Evolutionary conservation across 64 coral and sea anemone species (phyloP).

Genomic region (Catalaphyllia jardinei): DNA sequence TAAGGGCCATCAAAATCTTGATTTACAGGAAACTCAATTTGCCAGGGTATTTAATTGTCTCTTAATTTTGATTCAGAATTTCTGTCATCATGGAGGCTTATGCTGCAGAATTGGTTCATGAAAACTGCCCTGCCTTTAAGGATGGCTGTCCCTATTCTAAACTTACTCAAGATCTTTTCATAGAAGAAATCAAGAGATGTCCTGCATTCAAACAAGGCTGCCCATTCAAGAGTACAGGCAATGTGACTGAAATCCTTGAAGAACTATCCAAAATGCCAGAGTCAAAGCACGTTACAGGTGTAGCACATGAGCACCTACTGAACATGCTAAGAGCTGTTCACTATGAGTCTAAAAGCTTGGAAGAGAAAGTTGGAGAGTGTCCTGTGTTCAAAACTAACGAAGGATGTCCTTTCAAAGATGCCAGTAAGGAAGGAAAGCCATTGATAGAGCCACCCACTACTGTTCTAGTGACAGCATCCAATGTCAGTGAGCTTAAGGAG

Average conservation of each 20-base stretch:
- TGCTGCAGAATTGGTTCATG: slow-evolving; percentile 36
- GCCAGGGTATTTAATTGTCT: not conserved
- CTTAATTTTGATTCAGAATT: not conserved
- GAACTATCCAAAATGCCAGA: slow-evolving; percentile 66
- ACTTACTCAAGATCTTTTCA: slow-evolving; percentile 45
- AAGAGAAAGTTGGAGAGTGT: slow-evolving; percentile 62
- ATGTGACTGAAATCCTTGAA: slow-evolving; percentile 40
- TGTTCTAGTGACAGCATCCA: slow-evolving; percentile 21
- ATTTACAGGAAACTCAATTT: no score
- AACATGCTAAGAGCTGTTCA: slow-evolving; percentile 55
- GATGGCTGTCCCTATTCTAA: slow-evolving; percentile 85
- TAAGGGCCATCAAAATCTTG: no score
- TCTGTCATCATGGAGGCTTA: not conserved
- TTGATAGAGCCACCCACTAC: slow-evolving; percentile 58
- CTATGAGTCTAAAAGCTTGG: slow-evolving; percentile 43
- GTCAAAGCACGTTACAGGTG: slow-evolving; percentile 48
- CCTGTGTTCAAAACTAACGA: slow-evolving; percentile 65
- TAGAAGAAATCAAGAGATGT: slow-evolving; percentile 69
- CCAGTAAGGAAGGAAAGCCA: slow-evolving; percentile 59
- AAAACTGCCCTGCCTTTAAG: slow-evolving; percentile 80
- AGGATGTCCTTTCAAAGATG: slow-evolving; percentile 72
- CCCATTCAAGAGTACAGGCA: slow-evolving; percentile 77
- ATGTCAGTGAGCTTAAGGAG: slow-evolving; percentile 47
- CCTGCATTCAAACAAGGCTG: slow-evolving; percentile 82
- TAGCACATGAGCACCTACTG: slow-evolving; percentile 55